Conservation (phyloP, 2,797 vertebrate genomes). For the Austrolebias charrua region DNA sequence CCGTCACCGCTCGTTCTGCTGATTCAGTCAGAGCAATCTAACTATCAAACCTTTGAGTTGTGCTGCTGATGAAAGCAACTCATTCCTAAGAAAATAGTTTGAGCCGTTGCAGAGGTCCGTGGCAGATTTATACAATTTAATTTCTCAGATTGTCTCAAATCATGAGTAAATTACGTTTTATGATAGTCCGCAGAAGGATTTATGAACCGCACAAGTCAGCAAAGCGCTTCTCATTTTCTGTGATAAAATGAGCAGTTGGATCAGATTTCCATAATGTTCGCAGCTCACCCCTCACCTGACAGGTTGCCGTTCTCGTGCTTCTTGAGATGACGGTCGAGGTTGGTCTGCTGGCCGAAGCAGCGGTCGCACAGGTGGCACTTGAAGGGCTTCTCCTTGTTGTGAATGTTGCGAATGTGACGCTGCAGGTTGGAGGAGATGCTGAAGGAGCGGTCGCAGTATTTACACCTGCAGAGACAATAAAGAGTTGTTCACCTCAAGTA, state of each 20-base stretch:
- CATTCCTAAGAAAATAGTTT: conserved; percentile 34
- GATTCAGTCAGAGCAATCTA: conserved; percentile 51
- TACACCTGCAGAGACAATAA: conserved; percentile 83
- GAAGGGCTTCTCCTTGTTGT: conserved; percentile 99
- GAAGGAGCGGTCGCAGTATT: conserved; percentile 99
- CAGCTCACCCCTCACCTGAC: conserved; percentile 81
- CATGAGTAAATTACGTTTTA: conserved; percentile 39
- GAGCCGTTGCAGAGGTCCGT: conserved; percentile 25
- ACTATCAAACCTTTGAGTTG: conserved; percentile 33
- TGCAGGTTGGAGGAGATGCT: conserved; percentile 99
- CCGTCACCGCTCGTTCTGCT: conserved; percentile 50
- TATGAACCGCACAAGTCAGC: conserved; percentile 23
- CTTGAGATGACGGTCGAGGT: conserved; percentile 97
- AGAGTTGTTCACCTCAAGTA: too few relatives aligned
- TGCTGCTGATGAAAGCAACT: conserved; percentile 55
- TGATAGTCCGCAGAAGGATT: conserved; percentile 21
- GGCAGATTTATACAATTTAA: conserved; percentile 56
- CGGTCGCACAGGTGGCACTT: conserved; percentile 98
- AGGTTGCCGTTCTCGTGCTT: conserved; percentile 98
- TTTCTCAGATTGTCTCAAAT: conserved; percentile 48
- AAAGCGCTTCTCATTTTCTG: conserved; percentile 14
- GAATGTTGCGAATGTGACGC: conserved; percentile 97
- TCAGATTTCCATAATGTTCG: background rate
- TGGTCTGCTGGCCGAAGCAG: conserved; percentile 99
- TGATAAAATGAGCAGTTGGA: background rate